Percentiles rank a stretch among this genome's conserved stretches.
These are phyloP conservation scores for Drosophila sp. DNA, from an alignment of 1,140 invertebrate genomes.

Conservation along the genomic window DNA sequence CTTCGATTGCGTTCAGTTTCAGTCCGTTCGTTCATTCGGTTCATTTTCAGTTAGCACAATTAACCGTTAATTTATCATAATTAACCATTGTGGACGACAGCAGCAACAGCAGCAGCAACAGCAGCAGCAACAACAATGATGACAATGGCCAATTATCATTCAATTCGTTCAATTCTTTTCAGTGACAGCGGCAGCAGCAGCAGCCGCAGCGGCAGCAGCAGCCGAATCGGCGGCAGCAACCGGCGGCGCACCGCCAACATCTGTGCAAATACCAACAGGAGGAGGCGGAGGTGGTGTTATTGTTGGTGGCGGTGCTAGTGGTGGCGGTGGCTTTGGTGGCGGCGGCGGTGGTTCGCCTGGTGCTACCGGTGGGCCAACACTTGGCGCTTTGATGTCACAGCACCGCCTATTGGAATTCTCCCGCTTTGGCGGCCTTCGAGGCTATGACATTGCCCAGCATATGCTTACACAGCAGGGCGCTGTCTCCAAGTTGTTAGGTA, in stretches of 20 bases:
- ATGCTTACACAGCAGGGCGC: conserved; percentile 95
- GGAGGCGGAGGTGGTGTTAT: conserved; percentile 74
- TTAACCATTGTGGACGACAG: conserved; percentile 71
- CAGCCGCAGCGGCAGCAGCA: conserved; percentile 47
- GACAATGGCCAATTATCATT: conserved; percentile 81
- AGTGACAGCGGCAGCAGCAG: conserved; percentile 66
- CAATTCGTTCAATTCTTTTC: conserved; percentile 74
- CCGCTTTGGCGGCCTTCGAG: conserved; percentile 91
- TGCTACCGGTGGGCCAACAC: conserved; percentile 84
- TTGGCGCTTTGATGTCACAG: conserved; percentile 88
- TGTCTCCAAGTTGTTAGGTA: conserved; percentile 94
- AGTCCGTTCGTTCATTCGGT: conserved; percentile 34
- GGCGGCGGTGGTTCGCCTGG: conserved; percentile 69
- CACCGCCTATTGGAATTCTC: conserved; percentile 92
- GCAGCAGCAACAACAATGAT: conserved; percentile 46
- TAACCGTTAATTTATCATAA: conserved; percentile 80
- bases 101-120: conserved; percentile 29
- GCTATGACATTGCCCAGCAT: conserved; percentile 95
- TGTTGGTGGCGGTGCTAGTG: conserved; percentile 62
- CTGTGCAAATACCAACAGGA: conserved; percentile 82
- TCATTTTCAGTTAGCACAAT: conserved; percentile 73
- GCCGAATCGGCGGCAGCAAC: conserved; percentile 35
- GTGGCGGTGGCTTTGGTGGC: conserved; percentile 82
- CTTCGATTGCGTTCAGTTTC: conserved; percentile 23
- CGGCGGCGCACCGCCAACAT: conserved; percentile 61